Base-by-base conservation (phyloP, 2,888 invertebrate species). In the Cerastis rubricosa region DNA sequence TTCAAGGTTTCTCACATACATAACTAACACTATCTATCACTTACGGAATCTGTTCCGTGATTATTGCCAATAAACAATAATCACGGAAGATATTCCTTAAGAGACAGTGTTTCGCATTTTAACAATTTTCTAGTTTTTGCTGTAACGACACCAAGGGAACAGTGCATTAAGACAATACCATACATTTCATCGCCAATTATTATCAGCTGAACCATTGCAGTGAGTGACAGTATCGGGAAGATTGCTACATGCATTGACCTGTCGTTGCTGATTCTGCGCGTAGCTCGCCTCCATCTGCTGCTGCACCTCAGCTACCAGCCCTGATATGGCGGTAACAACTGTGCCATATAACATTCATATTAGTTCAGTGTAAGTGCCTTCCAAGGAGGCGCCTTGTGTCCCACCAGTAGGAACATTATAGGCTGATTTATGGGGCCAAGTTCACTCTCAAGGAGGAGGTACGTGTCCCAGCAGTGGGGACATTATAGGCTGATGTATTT, bases 271-370 rank as follows among this genome's bases (percentile, higher is more conserved):
- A 93, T 93, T 94, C 92, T 94, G 94, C 89, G 93, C 94, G 95
- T 94, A 94, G 94, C 93, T 93, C 94, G 96, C 97, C 95, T 98
- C 97, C 97, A 97, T 96, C 97, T 98, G 97, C 94, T 98, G 98
- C 96, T 98, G 98, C 97, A 98, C 98, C 96, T 98, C 98, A 90
- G 98, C 98, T 97, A 98, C 97, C 95, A 98, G 97, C 94, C 98
- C 98, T 94, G 98, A 97, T 97, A 98, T 97, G 95, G 98, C 98
- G 96, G 97, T 97, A 95, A 98, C 98, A 97, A 98, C 98, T 98
- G 97, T 94, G 88, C 91, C 91, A 93, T 91, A 94, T 85, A 95
- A 95, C 84, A 80, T 83, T 67, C 83, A 75, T 47, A 86, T 91
- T 91, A 91, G 84, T 88, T 83, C 59, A 70, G 74, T 84, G n/a